Percentiles rank a stretch among this genome's conserved stretches.
Evolutionary conservation across 2,888 invertebrate genomes (phyloP).

Genomic region (Plebejus melissa): DNA sequence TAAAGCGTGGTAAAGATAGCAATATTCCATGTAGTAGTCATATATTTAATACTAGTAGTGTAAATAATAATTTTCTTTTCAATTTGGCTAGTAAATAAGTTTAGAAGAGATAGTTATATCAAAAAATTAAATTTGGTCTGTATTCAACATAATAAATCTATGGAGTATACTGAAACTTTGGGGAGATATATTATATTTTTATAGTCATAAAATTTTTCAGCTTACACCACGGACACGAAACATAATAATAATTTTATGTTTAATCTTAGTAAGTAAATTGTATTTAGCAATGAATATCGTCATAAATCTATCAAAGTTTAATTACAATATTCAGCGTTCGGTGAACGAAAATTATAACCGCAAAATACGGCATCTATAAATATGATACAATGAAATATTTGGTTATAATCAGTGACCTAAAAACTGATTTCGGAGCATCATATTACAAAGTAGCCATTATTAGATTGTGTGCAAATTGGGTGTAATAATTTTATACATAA

Average conservation of each 20-base stretch:
- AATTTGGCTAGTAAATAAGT: background rate
- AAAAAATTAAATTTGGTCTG: background rate
- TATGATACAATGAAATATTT: conserved; percentile 18
- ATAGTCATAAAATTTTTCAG: background rate
- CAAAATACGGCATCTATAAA: background rate
- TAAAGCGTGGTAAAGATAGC: conserved; percentile 33
- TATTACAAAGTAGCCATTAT: background rate
- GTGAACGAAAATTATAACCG: background rate
- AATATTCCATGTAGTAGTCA: conserved; percentile 4
- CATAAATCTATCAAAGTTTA: background rate
- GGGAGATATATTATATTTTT: no score
- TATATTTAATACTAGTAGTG: background rate
- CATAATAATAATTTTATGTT: background rate
- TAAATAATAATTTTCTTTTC: background rate
- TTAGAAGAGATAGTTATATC: background rate
- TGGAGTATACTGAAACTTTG: background rate
- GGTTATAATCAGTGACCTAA: conserved; percentile 12
- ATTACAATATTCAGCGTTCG: background rate
- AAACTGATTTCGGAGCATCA: conserved; percentile 8
- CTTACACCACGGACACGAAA: no score
- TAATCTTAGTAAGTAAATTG: background rate
- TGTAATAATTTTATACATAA: background rate
- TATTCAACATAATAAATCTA: background rate
- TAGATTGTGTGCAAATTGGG: background rate
- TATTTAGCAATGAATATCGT: background rate